phyloP scores from a whole-genome alignment of 2,888 invertebrate species.

The Nephrotoma flavescens region DNA sequence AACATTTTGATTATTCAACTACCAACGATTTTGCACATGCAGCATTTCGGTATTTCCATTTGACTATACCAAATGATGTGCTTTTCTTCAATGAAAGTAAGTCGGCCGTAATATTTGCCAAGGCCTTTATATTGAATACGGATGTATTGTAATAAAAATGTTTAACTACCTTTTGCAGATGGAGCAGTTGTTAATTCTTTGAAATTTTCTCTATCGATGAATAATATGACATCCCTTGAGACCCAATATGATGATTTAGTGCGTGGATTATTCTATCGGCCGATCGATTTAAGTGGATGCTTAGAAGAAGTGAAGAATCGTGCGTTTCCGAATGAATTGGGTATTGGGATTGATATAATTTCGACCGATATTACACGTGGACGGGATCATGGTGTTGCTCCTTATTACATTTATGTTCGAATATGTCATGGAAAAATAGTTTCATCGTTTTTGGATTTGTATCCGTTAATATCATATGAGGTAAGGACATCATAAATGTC shows the following conservation, averaged over 20 bases:
- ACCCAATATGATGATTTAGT: neutral
- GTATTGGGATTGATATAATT: neutral
- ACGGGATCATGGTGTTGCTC: neutral
- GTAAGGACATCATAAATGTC: neutral
- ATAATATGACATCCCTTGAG: neutral
- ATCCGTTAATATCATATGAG: neutral
- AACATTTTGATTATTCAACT: conserved; percentile 31
- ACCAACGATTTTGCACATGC: conserved; percentile 59
- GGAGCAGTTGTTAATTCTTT: neutral
- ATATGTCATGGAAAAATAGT: neutral
- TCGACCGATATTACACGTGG: neutral
- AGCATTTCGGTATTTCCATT: conserved; percentile 66
- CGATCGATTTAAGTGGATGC: neutral
- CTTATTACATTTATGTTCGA: neutral
- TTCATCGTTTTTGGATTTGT: neutral
- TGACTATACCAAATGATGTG: conserved; percentile 25
- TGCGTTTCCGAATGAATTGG: neutral
- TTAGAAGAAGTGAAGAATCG: neutral
- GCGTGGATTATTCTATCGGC: neutral
- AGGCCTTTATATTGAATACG: neutral
- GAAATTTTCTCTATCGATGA: neutral
- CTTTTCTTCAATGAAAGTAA: neutral
- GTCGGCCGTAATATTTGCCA: neutral
- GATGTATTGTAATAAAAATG: no score
- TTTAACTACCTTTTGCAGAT: neutral